phyloP scores from a whole-genome alignment of 2,113 vertebrate species.

The Catharus fuscescens region DNA sequence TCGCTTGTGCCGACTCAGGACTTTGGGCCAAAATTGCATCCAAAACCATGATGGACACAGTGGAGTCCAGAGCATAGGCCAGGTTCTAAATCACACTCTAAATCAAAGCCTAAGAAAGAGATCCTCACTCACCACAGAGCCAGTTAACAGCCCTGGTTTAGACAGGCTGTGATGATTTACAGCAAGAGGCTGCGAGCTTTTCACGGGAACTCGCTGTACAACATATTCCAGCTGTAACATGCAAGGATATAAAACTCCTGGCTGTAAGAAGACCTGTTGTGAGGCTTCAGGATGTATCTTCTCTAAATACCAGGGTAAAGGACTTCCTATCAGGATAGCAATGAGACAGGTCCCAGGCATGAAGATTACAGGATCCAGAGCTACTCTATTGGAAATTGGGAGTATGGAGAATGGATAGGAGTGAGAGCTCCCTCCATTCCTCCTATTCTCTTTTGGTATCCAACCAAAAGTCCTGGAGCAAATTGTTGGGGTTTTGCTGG shows the following conservation, averaged over 20 bases:
- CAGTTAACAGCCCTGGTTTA: background rate
- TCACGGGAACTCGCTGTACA: background rate
- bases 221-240: background rate
- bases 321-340: background rate
- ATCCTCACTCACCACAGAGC: slow-evolving; percentile 4
- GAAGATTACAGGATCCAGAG: background rate
- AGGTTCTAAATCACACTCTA: slow-evolving; percentile 16
- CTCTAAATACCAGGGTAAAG: background rate
- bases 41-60: slow-evolving; percentile 23
- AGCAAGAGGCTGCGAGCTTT: background rate
- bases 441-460: background rate
- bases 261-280: background rate
- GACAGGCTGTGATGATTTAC: background rate
- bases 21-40: slow-evolving; percentile 17
- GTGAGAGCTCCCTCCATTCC: background rate
- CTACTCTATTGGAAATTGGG: background rate
- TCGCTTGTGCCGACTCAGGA: slow-evolving; percentile 5
- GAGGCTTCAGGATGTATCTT: background rate
- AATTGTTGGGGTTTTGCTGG: background rate
- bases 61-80: background rate
- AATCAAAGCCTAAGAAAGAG: slow-evolving; percentile 50
- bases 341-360: background rate
- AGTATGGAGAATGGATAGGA: fast-evolving
- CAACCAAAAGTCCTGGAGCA: background rate
- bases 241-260: background rate